Percentiles rank a stretch among this genome's conserved stretches.
These are phyloP conservation scores for Rynchops niger DNA, from an alignment of 2,113 vertebrate species.

Conservation along the genomic window DNA sequence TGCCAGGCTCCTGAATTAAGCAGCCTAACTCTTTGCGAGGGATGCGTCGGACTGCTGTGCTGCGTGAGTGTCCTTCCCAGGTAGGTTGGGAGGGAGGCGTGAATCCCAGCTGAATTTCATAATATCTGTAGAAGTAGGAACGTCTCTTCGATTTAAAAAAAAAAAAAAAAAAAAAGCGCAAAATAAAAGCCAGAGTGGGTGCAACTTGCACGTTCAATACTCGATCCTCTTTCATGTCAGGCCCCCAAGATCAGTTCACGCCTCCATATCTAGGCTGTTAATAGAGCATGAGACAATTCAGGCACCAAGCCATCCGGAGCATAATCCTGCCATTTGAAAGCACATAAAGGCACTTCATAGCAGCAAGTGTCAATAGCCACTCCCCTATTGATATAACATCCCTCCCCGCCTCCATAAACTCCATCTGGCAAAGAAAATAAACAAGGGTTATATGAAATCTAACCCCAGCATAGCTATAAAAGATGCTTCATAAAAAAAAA, in stretches of 20 bases:
- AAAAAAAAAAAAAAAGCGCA: background rate
- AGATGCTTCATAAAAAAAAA: background rate
- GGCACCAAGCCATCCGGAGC: background rate
- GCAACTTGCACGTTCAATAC: background rate
- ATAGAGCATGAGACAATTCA: constrained; percentile 44
- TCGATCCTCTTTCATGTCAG: background rate
- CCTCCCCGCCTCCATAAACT: constrained; percentile 49
- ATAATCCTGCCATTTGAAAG: constrained; percentile 56
- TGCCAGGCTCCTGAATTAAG: background rate
- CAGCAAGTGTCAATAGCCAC: constrained; percentile 67
- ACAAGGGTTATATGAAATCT: constrained; percentile 29
- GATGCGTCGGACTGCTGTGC: accelerated
- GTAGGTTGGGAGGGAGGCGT: background rate
- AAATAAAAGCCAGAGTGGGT: background rate
- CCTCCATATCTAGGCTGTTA: constrained; percentile 17
- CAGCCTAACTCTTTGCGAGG: background rate
- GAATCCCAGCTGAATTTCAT: background rate
- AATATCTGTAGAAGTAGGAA: accelerated
- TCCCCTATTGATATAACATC: constrained; percentile 45
- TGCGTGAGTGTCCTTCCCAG: background rate
- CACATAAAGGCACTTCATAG: constrained; percentile 59
- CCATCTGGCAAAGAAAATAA: constrained; percentile 35
- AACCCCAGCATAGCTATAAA: background rate
- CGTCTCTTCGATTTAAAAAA: background rate
- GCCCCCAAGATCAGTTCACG: background rate